Evolutionary conservation across 2,113 vertebrate genomes (phyloP).

Genomic region (Apodemus speciosus): DNA sequence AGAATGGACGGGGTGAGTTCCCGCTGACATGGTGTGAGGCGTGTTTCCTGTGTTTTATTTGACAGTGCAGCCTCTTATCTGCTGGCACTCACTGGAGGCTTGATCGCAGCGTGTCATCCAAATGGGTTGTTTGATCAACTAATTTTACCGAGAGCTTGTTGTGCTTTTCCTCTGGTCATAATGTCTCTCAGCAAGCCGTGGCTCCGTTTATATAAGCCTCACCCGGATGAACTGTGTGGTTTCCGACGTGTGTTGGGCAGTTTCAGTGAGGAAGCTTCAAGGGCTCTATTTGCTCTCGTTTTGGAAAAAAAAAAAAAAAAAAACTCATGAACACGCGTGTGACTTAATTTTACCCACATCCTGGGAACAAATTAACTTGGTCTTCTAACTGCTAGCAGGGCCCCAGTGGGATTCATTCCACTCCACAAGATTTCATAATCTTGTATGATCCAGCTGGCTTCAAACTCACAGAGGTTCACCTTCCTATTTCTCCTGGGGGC

Average conservation of each 20-base stretch:
- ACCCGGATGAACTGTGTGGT: neutral
- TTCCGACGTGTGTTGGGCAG: neutral
- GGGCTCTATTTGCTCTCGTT: neutral
- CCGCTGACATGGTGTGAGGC: neutral
- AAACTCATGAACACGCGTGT: neutral
- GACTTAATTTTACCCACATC: neutral
- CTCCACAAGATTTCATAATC: neutral
- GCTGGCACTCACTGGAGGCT: neutral
- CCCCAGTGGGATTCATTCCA: neutral
- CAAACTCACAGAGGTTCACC: neutral
- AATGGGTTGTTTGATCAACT: neutral
- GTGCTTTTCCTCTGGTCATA: neutral
- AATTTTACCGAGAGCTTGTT: constrained; percentile 13
- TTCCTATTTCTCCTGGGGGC: neutral
- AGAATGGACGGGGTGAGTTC: constrained; percentile 15
- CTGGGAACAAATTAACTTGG: neutral
- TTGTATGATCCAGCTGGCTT: no score
- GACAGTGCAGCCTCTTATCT: constrained; percentile 27
- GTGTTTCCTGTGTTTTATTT: neutral
- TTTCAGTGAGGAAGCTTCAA: neutral
- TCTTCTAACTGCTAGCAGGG: neutral
- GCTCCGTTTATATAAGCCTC: neutral
- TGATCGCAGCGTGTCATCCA: neutral
- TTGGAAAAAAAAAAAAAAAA: no score
- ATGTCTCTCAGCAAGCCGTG: neutral